Percentiles rank a stretch among this genome's conserved stretches.
Conservation (phyloP, 2,113 vertebrate species). For the Lophura nycthemera region DNA sequence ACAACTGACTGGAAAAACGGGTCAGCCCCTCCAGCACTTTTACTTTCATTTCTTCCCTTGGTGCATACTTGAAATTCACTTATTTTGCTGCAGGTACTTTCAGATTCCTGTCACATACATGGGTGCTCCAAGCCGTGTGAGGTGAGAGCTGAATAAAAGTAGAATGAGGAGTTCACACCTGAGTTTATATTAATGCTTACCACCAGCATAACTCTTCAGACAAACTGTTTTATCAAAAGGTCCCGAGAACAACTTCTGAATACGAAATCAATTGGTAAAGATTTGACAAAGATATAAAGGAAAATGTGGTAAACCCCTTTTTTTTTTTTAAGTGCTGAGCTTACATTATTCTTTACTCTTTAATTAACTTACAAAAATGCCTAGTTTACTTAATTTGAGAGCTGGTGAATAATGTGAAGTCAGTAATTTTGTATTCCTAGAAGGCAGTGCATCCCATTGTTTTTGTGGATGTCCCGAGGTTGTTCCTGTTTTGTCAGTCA, state of each 20-base stretch:
- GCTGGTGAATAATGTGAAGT: constrained; percentile 1
- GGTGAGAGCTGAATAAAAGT: neutral
- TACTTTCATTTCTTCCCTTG: neutral
- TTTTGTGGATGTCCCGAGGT: neutral
- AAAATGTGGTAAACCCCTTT: neutral
- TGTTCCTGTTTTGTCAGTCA: constrained; percentile 47
- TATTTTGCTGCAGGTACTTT: neutral
- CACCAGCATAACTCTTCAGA: neutral
- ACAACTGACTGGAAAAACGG: neutral
- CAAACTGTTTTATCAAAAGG: neutral
- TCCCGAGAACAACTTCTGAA: neutral
- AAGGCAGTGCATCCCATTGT: constrained; percentile 17
- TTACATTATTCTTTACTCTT: neutral
- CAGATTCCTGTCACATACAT: neutral
- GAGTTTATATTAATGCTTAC: neutral
- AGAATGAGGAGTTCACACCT: neutral
- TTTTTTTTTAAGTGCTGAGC: neutral
- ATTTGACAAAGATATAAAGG: neutral
- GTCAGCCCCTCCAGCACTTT: neutral
- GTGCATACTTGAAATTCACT: neutral
- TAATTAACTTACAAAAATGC: constrained; percentile 38
- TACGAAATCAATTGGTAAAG: neutral
- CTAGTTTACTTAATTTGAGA: neutral
- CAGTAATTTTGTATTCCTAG: constrained; percentile 35
- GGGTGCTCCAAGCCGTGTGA: too few relatives aligned